Evolutionary conservation across 1,140 invertebrate species (phyloP), one percentile per base, ranked within the genome.

Genomic region (Lanistes nyassanus): DNA sequence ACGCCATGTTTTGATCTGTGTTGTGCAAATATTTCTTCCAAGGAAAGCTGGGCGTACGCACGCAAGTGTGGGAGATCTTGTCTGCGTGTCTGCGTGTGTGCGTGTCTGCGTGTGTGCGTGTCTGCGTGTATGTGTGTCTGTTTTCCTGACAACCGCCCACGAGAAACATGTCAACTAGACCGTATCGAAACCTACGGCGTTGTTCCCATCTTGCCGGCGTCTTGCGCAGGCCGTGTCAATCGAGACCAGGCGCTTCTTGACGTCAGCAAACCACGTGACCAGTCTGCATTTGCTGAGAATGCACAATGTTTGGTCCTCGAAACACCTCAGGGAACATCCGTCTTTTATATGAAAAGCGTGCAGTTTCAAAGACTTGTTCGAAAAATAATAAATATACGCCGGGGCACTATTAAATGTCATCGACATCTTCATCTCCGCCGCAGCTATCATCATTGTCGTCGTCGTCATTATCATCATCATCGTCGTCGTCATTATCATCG

Each of bases 101-200:
- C n/a, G n/a, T 1, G n/a, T 21, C 6, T n/a, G 56, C 21, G 56
- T 60, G 56, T 60, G 56, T 21, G 56, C 21, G 53, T 55, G 53
- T 31, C 21, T 65, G 62, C 31, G 62, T 65, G 62, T 65, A 29
- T 65, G 65, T 67, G 65, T 31, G 21, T 67, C 13, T 67, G 65
- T 66, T 6, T 36, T 36, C 7, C 7, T 29, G 23, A 29, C 36
- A 6, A 9, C 29, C 36, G 65, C 36, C 29, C 34, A 9, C 34
- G 11, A 37, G 16, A n/a, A 55, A n/a, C 53, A 19, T 55, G 53
- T n/a, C 16, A n/a, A 55, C 53, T 55, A n/a, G 16, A n/a, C n/a
- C 16, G 16, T n/a, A 55, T 19, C n/a, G 53, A 55, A 19, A 55
- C n/a, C 16, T 19, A 19, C 16, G 16, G n/a, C 16, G 16, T 16